A percentile compares a stretch with the other conserved stretches of the same genome.
These are phyloP conservation scores for Rhynchophorus ferrugineus DNA, from an alignment of 1,140 invertebrate genomes.

Conservation along the genomic window DNA sequence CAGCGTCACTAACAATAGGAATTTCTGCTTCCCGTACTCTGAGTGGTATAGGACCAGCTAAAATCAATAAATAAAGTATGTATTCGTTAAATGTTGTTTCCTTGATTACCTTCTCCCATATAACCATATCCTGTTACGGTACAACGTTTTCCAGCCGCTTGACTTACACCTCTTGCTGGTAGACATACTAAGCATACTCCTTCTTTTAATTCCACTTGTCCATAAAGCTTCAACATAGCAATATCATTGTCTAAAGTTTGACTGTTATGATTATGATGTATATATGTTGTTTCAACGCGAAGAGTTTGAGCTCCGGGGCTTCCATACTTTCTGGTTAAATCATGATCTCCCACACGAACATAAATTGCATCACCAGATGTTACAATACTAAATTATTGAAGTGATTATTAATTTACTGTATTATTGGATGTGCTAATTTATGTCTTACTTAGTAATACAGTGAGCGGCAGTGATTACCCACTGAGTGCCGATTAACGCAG, in stretches of 20 bases:
- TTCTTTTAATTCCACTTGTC: constrained; percentile 80
- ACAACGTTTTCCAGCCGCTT: constrained; percentile 79
- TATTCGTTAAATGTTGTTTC: too few relatives aligned
- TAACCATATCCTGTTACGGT: constrained; percentile 91
- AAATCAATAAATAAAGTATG: constrained; percentile 25
- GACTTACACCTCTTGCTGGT: constrained; percentile 75
- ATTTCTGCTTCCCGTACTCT: constrained; percentile 83
- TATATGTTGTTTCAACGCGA: constrained; percentile 84
- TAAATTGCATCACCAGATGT: constrained; percentile 84
- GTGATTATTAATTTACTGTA: too few relatives aligned
- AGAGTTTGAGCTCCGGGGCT: constrained; percentile 83
- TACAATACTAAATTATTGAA: constrained; percentile 67
- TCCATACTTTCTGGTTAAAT: constrained; percentile 78
- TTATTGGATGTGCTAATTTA: too few relatives aligned
- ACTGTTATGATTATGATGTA: constrained; percentile 94
- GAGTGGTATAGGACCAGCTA: constrained; percentile 84
- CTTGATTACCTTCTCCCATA: constrained; percentile 88
- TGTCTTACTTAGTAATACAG: constrained; percentile 85
- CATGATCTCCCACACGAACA: constrained; percentile 87
- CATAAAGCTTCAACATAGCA: constrained; percentile 83
- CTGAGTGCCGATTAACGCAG: constrained; percentile 85
- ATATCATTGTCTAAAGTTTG: constrained; percentile 95
- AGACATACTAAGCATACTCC: constrained; percentile 79
- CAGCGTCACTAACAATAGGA: constrained; percentile 86
- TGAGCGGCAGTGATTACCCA: constrained; percentile 95